Evolutionary conservation across 2,888 invertebrate genomes (phyloP), one percentile per base, ranked within the genome.

Genomic region (Thecocarcelia acutangulata): DNA sequence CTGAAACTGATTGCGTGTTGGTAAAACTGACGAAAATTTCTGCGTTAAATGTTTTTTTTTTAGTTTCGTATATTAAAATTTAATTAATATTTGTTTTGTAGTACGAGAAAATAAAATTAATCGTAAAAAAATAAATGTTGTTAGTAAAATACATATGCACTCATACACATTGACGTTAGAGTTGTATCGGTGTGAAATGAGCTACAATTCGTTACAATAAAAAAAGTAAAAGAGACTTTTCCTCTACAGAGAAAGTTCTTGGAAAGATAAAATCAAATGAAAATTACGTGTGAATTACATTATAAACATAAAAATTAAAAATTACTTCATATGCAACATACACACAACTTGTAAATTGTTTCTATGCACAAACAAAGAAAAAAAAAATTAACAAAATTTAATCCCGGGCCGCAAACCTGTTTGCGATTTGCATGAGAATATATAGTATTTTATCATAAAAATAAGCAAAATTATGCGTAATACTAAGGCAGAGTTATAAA

Each of bases 191-290:
- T 9, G 8, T 33, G n/a, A n/a, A 42, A 59, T 59, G 11, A 61
- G 1, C 61, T 72, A 9, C 13, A n/a, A 19, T 42, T n/a, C 46
- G 5, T 37, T 24, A 50, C 6, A n/a, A n/a, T n/a, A 40, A 24
- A 59, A 37, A 21, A 56, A 28, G 11, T 19, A 37, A 21, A 15
- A 37, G n/a, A 44, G 19, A 2, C 37, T 13, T 8, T n/a, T 17
- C 13, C 56, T 37, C n/a, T 48, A 1, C 40, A 75, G 70, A 61
- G 75, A 76, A 75, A 80, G 70, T 80, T 80, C 80, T 80, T 19
- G 5, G 54, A 46, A 61, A 28, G 21, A 13, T 37, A 13, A 40
- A 24, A 9, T 40, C 1, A 52, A 59, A 61, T 28, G 44, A 9
- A 64, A 42, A 6, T 21, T 56, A 56, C 19, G 3, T 48, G 33